Conservation (phyloP, 2,797 vertebrate genomes). For the Crax fasciolata region DNA sequence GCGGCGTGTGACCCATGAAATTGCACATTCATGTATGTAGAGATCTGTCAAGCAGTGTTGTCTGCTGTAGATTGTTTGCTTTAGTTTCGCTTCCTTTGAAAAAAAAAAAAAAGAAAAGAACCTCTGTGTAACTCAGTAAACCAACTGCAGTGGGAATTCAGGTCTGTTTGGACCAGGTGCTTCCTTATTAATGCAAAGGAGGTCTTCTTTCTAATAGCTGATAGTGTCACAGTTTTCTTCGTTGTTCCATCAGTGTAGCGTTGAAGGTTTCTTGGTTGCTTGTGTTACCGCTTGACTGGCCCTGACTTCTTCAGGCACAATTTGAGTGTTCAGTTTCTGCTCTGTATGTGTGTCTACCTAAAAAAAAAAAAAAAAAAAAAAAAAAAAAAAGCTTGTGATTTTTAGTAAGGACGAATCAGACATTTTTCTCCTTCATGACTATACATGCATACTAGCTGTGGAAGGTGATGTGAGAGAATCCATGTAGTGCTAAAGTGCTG, state of each 20-base stretch:
- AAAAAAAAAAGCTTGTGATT: neutral
- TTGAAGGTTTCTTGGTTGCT: rapidly evolving
- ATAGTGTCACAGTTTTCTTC: neutral
- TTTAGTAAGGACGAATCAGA: neutral
- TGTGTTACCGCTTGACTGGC: neutral
- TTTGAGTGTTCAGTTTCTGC: neutral
- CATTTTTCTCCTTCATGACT: neutral
- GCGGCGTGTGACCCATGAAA: slow-evolving; percentile 30
- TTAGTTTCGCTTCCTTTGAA: neutral
- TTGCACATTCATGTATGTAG: neutral
- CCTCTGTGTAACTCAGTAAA: neutral
- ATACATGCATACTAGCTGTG: neutral
- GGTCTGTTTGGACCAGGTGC: neutral
- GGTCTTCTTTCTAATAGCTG: neutral
- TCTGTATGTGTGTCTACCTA: rapidly evolving
- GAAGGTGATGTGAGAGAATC: neutral
- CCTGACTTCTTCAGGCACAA: neutral
- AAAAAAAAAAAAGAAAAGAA: neutral
- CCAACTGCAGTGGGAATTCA: neutral
- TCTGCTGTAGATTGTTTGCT: neutral
- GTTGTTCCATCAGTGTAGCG: neutral
- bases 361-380: neutral
- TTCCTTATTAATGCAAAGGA: neutral
- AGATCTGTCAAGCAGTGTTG: neutral
- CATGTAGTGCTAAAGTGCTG: rapidly evolving